These are phyloP conservation scores for Pteria penguin DNA, from an alignment of 2,888 invertebrate genomes.

Conservation along the genomic window DNA sequence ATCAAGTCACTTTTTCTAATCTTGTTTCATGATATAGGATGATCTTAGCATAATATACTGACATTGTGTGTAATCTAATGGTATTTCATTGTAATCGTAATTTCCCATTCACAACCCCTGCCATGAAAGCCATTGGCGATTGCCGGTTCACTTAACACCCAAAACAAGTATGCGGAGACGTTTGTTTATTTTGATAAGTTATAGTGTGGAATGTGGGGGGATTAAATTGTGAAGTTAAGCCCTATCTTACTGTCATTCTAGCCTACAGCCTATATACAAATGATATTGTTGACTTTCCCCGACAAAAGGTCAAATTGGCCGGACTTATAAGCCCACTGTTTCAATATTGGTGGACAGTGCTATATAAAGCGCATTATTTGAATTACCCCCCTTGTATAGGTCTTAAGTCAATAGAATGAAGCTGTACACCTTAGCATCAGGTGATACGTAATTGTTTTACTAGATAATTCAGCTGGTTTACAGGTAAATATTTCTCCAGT, in stretches of 20 bases:
- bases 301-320: background rate
- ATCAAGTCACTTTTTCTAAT: no score
- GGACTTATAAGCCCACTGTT: background rate
- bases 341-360: background rate
- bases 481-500: no score
- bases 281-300: background rate
- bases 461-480: no score
- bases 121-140: no score
- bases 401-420: background rate
- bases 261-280: background rate
- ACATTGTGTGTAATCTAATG: no score
- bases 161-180: background rate
- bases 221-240: background rate
- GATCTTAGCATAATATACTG: no score
- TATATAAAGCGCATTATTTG: background rate
- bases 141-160: no score
- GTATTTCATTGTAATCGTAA: no score
- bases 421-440: no score
- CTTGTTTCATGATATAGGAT: no score
- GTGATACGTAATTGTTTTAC: no score
- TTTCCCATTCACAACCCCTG: no score
- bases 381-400: background rate
- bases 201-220: background rate
- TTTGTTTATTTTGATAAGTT: background rate
- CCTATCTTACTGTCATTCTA: background rate